Percentiles rank a stretch among this genome's conserved stretches.
These are phyloP conservation scores for Psammodynastes pulverulentus DNA, from an alignment of 2,113 vertebrate genomes.

Conservation along the genomic window DNA sequence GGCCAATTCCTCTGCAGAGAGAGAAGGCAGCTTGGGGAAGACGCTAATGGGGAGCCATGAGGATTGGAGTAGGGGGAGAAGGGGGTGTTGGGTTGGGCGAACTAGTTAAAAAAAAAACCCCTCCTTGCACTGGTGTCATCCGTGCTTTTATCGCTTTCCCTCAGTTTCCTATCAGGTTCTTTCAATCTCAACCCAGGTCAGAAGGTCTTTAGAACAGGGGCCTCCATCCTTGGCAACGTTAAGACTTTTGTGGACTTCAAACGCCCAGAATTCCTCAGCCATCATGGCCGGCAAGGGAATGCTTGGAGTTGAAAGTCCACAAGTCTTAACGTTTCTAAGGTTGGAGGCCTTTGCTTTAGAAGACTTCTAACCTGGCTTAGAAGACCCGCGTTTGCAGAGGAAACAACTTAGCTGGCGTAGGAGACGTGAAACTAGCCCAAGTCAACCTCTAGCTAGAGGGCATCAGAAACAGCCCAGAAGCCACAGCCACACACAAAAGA, in stretches of 20 bases:
- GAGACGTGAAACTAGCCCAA: neutral
- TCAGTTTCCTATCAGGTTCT: neutral
- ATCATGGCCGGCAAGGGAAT: neutral
- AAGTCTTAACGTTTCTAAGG: neutral
- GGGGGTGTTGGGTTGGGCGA: neutral
- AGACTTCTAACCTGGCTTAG: neutral
- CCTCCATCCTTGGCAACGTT: neutral
- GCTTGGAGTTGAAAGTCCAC: neutral
- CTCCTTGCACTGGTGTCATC: neutral
- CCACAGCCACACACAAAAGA: accelerated
- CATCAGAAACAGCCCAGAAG: neutral
- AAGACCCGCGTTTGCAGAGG: neutral
- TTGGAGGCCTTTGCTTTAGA: neutral
- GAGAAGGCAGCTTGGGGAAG: neutral
- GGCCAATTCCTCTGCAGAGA: neutral
- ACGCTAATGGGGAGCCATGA: neutral
- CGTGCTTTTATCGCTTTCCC: neutral
- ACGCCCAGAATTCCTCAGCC: neutral
- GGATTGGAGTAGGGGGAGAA: neutral
- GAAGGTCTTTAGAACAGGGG: accelerated
- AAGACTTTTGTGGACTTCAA: neutral
- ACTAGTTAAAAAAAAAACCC: neutral
- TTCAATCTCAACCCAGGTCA: neutral
- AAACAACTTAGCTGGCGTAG: accelerated
- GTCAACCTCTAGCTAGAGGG: neutral